Conservation (phyloP, 2,888 invertebrate genomes). For the Pocota personata region DNA sequence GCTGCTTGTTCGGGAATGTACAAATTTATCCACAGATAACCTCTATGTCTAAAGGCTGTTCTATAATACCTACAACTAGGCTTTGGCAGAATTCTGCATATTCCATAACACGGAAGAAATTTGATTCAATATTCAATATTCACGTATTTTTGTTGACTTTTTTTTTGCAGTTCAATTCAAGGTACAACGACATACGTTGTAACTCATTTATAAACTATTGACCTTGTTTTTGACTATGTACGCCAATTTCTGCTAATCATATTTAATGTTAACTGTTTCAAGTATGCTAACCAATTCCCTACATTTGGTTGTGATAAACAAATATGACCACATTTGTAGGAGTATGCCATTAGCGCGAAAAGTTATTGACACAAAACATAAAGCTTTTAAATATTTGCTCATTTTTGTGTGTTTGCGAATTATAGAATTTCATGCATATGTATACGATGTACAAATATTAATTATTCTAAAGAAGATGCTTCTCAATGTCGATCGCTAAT, state of each 20-base stretch:
- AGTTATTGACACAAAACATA: background rate
- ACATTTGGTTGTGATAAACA: background rate
- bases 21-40: no score
- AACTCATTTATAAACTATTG: background rate
- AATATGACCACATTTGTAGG: background rate
- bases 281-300: background rate
- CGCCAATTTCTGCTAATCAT: background rate
- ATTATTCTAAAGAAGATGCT: background rate
- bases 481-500: background rate
- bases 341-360: background rate
- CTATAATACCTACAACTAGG: no score
- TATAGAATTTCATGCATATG: background rate
- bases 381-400: background rate
- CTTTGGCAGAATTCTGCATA: no score
- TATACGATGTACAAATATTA: background rate
- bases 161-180: no score
- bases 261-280: no score
- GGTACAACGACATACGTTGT: background rate
- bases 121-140: no score
- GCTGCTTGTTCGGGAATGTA: no score
- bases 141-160: no score
- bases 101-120: no score
- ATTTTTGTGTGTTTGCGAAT: background rate
- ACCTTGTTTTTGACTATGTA: background rate
- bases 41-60: no score